Evolutionary conservation across 2,113 vertebrate genomes (phyloP).

Genomic region (Bettongia penicillata): DNA sequence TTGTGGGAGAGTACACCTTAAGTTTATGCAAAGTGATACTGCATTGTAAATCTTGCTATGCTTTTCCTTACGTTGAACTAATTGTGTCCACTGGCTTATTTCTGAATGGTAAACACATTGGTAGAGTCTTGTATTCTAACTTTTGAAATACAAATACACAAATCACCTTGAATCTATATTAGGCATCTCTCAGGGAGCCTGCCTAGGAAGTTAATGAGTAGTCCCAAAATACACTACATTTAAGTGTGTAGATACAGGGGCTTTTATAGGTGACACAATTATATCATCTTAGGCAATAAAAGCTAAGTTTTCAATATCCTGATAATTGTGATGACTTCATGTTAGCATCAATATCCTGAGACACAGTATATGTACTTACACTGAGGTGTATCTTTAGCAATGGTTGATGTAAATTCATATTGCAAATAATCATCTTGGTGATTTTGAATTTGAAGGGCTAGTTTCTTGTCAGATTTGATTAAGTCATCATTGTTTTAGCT

Average conservation of each 20-base stretch:
- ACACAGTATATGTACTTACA: not conserved
- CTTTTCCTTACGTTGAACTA: not conserved
- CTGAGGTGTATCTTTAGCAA: not conserved
- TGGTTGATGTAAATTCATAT: not conserved
- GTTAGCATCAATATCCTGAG: not conserved
- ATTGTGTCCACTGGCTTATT: not conserved
- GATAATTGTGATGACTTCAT: not conserved
- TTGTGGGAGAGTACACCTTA: not conserved
- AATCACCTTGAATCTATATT: not conserved
- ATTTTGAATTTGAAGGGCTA: not conserved
- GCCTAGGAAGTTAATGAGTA: not conserved
- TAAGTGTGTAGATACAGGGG: not conserved
- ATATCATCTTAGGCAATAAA: not conserved
- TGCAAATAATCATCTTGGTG: not conserved
- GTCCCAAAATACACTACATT: not conserved
- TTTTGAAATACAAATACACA: not conserved
- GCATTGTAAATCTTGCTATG: not conserved
- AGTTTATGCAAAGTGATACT: not conserved
- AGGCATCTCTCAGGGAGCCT: not conserved
- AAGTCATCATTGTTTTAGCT: slow-evolving; percentile 36
- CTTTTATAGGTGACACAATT: not conserved
- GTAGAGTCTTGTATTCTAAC: not conserved
- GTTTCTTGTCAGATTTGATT: slow-evolving; percentile 20
- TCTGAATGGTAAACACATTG: not conserved
- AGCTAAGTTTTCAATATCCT: not conserved